Evolutionary conservation across 2,113 vertebrate genomes (phyloP).

Genomic region (Heloderma charlesbogerti): DNA sequence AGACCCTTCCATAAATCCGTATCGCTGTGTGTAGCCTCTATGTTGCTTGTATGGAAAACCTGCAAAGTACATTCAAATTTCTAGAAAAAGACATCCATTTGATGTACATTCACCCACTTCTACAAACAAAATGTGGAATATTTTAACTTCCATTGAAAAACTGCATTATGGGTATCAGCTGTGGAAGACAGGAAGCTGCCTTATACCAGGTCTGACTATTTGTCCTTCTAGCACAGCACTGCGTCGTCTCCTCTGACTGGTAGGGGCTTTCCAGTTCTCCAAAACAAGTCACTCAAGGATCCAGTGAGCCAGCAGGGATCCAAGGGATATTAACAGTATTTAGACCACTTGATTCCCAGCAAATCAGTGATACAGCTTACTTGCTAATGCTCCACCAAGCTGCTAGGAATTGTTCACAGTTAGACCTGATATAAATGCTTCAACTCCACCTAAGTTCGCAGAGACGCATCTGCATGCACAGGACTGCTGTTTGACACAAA

Average conservation of each 20-base stretch:
- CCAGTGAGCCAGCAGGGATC: too few relatives aligned
- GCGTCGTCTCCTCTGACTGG: neutral
- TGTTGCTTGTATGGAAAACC: accelerated
- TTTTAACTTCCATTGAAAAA: neutral
- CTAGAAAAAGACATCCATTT: neutral
- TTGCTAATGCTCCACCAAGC: neutral
- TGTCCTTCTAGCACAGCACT: too few relatives aligned
- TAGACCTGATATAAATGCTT: neutral
- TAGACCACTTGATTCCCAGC: neutral
- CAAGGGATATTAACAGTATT: neutral
- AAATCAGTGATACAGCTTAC: neutral
- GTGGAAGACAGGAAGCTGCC: neutral
- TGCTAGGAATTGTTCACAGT: neutral
- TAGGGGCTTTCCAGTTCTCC: neutral
- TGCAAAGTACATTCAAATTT: too few relatives aligned
- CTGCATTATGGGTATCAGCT: neutral
- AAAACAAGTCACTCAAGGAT: neutral
- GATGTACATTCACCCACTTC: neutral
- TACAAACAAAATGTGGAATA: neutral
- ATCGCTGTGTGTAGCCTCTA: neutral
- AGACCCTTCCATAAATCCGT: accelerated
- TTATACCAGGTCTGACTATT: neutral
- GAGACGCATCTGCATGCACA: neutral
- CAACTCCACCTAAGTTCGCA: neutral
- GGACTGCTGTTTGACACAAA: neutral